Evolutionary conservation across 1,140 invertebrate genomes (phyloP).

Genomic region (Drosophila ironensis): DNA sequence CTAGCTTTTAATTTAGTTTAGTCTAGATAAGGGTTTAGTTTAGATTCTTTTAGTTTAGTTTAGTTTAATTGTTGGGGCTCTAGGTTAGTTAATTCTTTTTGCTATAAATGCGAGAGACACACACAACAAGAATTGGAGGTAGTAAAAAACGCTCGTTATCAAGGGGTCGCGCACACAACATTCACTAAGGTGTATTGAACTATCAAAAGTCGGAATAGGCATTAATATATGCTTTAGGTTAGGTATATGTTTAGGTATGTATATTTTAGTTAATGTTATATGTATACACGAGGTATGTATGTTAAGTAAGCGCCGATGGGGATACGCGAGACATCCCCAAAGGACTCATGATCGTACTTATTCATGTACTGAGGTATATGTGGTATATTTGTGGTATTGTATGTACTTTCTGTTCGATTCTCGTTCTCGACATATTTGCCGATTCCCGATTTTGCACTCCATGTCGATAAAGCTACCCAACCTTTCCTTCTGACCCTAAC

Average conservation of each 20-base stretch:
- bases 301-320: conserved; percentile 27
- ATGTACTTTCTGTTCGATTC: conserved; percentile 73
- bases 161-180: conserved; percentile 57
- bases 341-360: conserved; percentile 58
- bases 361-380: conserved; percentile 79
- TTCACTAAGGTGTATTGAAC: conserved; percentile 75
- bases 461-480: conserved; percentile 66
- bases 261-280: conserved; percentile 73
- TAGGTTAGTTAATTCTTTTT: conserved; percentile 24
- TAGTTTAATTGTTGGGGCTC: conserved; percentile 21
- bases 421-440: conserved; percentile 28
- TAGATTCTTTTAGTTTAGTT: conserved; percentile 9
- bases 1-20: conserved; percentile 26
- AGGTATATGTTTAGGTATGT: conserved; percentile 38
- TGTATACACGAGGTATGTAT: conserved; percentile 77
- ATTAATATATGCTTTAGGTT: conserved; percentile 16
- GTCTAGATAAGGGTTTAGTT: conserved; percentile 20
- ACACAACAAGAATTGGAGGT: conserved; percentile 75
- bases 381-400: conserved; percentile 78
- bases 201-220: conserved; percentile 55
- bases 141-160: conserved; percentile 60
- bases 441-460: conserved; percentile 52
- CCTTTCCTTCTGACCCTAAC: conserved; percentile 1
- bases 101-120: conserved; percentile 72
- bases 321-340: conserved; percentile 5